A percentile compares a stretch with the other conserved stretches of the same genome.
Evolutionary conservation across 2,797 vertebrate species (phyloP).

Genomic region (Pantherophis alleghaniensis): DNA sequence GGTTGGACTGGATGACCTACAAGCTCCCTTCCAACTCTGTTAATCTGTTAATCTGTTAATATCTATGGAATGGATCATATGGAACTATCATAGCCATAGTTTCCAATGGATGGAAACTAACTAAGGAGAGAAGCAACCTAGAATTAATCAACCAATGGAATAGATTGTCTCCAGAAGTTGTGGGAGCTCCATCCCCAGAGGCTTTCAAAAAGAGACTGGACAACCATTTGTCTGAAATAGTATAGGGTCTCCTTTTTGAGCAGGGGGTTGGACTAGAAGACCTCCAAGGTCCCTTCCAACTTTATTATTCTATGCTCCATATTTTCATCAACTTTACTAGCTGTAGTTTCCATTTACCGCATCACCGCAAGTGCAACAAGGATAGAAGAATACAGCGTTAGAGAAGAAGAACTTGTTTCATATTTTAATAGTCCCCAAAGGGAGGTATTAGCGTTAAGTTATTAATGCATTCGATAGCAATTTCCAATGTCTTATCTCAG

Average conservation of each 20-base stretch:
- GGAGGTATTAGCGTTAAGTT: slow-evolving; percentile 43
- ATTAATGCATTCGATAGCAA: slow-evolving; percentile 33
- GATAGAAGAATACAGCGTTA: slow-evolving; percentile 32
- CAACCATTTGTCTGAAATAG: neutral
- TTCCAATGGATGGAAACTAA: neutral
- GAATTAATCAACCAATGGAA: neutral
- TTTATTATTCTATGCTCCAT: neutral
- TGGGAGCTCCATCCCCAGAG: neutral
- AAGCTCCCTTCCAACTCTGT: no score
- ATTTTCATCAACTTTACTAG: slow-evolving; percentile 23
- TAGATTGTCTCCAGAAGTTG: neutral
- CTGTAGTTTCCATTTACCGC: slow-evolving; percentile 28
- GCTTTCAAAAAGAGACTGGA: no score
- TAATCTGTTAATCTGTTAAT: no score
- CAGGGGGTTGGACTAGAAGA: neutral
- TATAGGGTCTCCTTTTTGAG: neutral
- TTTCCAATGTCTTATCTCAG: neutral
- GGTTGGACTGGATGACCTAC: no score
- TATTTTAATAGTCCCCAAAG: slow-evolving; percentile 35
- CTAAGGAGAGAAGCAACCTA: neutral
- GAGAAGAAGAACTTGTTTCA: slow-evolving; percentile 44
- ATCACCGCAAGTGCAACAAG: slow-evolving; percentile 53
- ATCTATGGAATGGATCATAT: neutral
- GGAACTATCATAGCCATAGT: neutral
- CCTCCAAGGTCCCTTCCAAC: neutral